Base-by-base conservation (phyloP, 2,888 invertebrate genomes). In the Oxystoma pomonae region DNA sequence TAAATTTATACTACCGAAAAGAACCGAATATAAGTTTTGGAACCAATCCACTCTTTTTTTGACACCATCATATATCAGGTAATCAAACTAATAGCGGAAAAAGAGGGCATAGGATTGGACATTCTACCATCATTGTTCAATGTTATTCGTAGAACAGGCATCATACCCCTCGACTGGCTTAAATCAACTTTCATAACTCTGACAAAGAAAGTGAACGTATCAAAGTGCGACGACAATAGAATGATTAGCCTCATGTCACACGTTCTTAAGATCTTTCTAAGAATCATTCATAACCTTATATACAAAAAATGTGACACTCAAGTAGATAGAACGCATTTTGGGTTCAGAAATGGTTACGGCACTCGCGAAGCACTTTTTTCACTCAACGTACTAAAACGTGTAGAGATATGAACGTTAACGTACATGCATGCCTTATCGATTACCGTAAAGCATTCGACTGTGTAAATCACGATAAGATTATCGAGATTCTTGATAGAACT, bases 281-380 rank as follows among this genome's bases (percentile, higher is more conserved):
- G 58, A 35, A 58, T 58, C 16, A 51, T 53, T 35, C 55, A 58
- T 21, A 58, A 17, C 16, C 7, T 55, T n/a, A 58, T 58, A 9
- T 58, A 56, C 52, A 17, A 16, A 18, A 58, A 51, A 58, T 58
- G 58, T 18, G 58, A 58, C 16, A 16, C 5, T n/a, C 58, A 58
- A 51, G 16, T 17, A n/a, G 16, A 49, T 20, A 20, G 53, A 12
- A 59, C 59, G 16, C 60, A 60, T 9, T 60, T 60, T 60, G 57
- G 60, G 53, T 60, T 60, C 16, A 16, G 16, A 9, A 60, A 21
- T 49, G 53, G 60, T 16, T 18, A 57, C 5, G 60, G 56, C 58
- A 60, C 60, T 12, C 60, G 60, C 12, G 60, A 60, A 19, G 60
- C 60, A 5, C 59, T 55, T 20, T 63, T 60, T 5, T 19, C 60